Evolutionary conservation across 2,888 invertebrate genomes (phyloP), one percentile per base, ranked within the genome.

Genomic region (Drosophila quinaria): DNA sequence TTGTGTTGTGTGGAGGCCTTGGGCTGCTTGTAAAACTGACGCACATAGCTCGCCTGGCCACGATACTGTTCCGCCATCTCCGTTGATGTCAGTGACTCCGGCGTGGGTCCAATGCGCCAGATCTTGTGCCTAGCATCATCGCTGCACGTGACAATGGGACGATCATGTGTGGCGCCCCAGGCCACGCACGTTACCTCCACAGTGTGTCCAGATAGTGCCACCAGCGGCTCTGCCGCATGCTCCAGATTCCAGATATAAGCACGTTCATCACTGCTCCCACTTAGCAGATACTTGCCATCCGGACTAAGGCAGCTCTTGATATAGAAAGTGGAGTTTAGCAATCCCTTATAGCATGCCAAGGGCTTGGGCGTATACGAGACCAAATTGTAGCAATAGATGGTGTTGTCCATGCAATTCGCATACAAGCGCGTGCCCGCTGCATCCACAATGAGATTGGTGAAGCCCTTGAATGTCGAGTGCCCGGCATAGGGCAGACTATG

Each of bases 131-230:
- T 93, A 11, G 96, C 95, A 93, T 97, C 97, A 91, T 97, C 97
- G 52, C 97, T 96, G 91, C 97, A 96, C 0, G 97, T 97, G 13
- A 97, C 95, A 49, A 97, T 92, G 91, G 94, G 94, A 17, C 93
- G 92, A 89, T 95, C 94, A 6, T 94, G 94, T 10, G 92, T 91
- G 4, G 90, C 78, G 78, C 95, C 95, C 97, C 97, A 98, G 1
- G 96, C 96, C 1, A 97, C 97, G 90, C 96, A 96, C 0, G 97
- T 97, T 0, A 98, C 98, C 93, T 98, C 98, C 9, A 96, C 96
- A 46, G 94, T 93, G 90, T 98, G 98, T 0, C 97, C 97, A 1
- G 94, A 93, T 4, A 98, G 93, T 55, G 94, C 94, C 19, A 96
- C 94, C 10, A 97, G 91, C 0, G 97, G 97, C 66, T 94, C 92